A percentile compares a stretch with the other conserved stretches of the same genome.
phyloP scores from a whole-genome alignment of 2,888 invertebrate genomes.

The Cabera pusaria region DNA sequence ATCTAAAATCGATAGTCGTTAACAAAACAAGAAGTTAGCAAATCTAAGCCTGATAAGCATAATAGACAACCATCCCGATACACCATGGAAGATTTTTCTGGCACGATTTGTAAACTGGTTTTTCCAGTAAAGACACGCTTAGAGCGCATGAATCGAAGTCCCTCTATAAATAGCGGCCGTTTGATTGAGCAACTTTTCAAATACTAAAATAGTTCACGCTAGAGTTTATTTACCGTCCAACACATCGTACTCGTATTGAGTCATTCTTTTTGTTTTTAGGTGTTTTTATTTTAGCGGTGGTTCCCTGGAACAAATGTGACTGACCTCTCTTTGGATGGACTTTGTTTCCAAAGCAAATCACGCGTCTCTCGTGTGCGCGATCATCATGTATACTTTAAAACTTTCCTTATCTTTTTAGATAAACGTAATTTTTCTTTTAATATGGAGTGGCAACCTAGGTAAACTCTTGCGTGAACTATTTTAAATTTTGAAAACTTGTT shows the following conservation, averaged over 20 bases:
- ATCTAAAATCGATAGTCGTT: too few relatives aligned
- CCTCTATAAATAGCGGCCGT: constrained; percentile 3
- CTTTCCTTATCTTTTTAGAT: too few relatives aligned
- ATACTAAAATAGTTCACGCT: constrained; percentile 5
- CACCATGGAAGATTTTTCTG: too few relatives aligned
- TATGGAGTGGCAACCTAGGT: too few relatives aligned
- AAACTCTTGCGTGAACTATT: too few relatives aligned
- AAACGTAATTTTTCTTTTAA: too few relatives aligned
- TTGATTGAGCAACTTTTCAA: constrained; percentile 9
- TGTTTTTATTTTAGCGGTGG: constrained; percentile 5
- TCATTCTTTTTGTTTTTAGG: constrained; percentile 1
- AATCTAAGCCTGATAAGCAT: too few relatives aligned
- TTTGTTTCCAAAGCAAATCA: constrained; percentile 12
- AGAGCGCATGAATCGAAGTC: not conserved
- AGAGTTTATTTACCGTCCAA: constrained; percentile 8
- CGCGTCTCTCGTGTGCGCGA: constrained; percentile 5
- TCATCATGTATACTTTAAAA: not conserved
- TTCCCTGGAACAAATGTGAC: constrained; percentile 11
- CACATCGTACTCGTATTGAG: constrained; percentile 4
- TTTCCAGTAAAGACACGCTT: too few relatives aligned
- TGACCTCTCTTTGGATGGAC: constrained; percentile 9
- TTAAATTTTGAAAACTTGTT: too few relatives aligned
- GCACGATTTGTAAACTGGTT: too few relatives aligned
- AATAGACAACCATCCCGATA: too few relatives aligned
- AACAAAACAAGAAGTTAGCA: too few relatives aligned